Evolutionary conservation across 1,140 invertebrate species (phyloP).

Genomic region (Carposina sasakii): DNA sequence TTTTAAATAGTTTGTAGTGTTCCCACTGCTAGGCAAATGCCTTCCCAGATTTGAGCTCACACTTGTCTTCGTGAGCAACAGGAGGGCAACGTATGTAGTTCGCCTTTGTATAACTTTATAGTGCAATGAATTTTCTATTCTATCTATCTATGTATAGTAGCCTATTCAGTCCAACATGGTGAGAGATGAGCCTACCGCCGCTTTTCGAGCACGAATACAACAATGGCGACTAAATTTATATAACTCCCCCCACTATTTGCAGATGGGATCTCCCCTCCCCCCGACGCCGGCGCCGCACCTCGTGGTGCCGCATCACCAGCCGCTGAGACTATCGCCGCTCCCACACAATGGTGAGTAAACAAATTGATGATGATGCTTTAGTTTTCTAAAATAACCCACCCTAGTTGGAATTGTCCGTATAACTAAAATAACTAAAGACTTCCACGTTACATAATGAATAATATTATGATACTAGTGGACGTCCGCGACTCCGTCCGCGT

Average conservation of each 20-base stretch:
- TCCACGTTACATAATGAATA: too few relatives aligned
- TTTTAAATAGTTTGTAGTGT: not conserved
- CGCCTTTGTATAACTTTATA: not conserved
- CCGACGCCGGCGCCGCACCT: constrained; percentile 33
- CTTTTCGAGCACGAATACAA: not conserved
- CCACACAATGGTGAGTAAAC: constrained; percentile 73
- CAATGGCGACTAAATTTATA: not conserved
- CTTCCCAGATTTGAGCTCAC: too few relatives aligned
- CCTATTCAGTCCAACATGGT: not conserved
- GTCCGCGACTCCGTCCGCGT: too few relatives aligned
- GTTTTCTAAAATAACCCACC: too few relatives aligned
- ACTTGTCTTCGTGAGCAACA: too few relatives aligned
- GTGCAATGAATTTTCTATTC: not conserved
- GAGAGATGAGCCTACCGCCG: not conserved
- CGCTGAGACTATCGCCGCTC: constrained; percentile 72
- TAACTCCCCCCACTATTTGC: constrained; percentile 6
- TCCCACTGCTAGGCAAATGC: too few relatives aligned
- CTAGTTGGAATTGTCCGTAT: too few relatives aligned
- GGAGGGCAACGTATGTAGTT: not conserved
- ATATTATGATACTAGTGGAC: too few relatives aligned
- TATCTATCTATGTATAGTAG: not conserved
- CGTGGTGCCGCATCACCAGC: constrained; percentile 65
- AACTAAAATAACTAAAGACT: too few relatives aligned
- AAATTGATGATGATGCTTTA: too few relatives aligned
- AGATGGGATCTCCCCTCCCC: constrained; percentile 53